Evolutionary conservation across 2,888 invertebrate genomes (phyloP).

Genomic region (Nematopogon swammerdamellus): DNA sequence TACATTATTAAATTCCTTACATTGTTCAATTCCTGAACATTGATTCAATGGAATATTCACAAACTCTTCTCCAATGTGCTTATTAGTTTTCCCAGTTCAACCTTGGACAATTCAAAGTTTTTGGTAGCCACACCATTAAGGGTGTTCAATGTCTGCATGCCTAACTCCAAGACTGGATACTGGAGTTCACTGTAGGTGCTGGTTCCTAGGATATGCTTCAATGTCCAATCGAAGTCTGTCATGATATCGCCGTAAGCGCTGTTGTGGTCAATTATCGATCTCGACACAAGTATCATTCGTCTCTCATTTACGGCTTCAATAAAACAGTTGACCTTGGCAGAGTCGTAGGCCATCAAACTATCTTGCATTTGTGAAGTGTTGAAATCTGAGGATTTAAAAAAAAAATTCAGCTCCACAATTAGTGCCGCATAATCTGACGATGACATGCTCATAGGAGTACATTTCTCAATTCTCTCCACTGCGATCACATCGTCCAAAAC

Average conservation of each 20-base stretch:
- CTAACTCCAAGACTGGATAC: constrained; percentile 28
- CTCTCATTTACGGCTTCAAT: constrained; percentile 16
- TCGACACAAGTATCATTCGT: constrained; percentile 20
- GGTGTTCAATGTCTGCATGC: constrained; percentile 20
- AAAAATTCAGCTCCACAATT: neutral
- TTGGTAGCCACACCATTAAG: constrained; percentile 13
- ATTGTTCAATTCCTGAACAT: too few species aligned
- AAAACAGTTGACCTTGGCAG: constrained; percentile 18
- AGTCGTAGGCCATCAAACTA: constrained; percentile 4
- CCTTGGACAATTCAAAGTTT: constrained; percentile 29
- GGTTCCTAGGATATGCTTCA: constrained; percentile 31
- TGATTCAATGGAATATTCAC: too few species aligned
- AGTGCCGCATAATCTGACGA: neutral
- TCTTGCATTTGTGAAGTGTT: neutral
- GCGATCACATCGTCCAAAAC: neutral
- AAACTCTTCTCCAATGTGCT: constrained; percentile 19
- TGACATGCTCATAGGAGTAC: neutral
- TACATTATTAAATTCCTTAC: too few species aligned
- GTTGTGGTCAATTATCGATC: constrained; percentile 21
- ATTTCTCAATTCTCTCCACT: neutral
- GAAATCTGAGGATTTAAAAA: neutral
- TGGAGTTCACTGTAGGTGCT: constrained; percentile 29
- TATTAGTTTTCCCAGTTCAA: constrained; percentile 26
- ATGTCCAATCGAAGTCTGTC: constrained; percentile 26
- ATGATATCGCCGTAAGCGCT: constrained; percentile 25